Percentiles rank a stretch among this genome's conserved stretches.
Conservation (phyloP, 2,113 vertebrate species). For the Cyprinus carpio region DNA sequence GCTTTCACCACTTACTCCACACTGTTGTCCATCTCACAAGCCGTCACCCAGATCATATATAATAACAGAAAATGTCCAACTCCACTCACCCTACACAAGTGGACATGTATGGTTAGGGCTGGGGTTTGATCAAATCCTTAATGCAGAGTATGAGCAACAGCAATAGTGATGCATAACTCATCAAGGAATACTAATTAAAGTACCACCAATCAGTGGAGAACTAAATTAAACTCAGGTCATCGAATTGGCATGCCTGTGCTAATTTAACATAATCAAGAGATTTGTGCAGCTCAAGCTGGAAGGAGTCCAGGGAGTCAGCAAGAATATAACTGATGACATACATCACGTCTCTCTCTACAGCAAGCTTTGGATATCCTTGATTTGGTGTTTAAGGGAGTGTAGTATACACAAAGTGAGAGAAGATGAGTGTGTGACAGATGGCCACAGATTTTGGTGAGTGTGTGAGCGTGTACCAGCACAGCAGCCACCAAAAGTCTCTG, state of each 20-base stretch:
- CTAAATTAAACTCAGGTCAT: slow-evolving; percentile 31
- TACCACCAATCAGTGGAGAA: slow-evolving; percentile 18
- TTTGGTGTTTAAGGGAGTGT: slow-evolving; percentile 49
- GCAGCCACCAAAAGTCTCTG: slow-evolving; percentile 54
- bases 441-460: slow-evolving; percentile 45
- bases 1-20: neutral
- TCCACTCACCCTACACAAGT: neutral
- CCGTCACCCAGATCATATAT: neutral
- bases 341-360: slow-evolving; percentile 13
- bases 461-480: slow-evolving; percentile 57
- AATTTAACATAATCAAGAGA: slow-evolving; percentile 24
- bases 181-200: slow-evolving; percentile 29
- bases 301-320: slow-evolving; percentile 21
- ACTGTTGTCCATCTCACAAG: neutral
- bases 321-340: slow-evolving; percentile 32
- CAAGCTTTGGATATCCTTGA: slow-evolving; percentile 26
- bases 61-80: neutral
- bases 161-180: neutral
- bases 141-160: neutral
- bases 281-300: slow-evolving; percentile 18
- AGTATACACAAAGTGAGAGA: slow-evolving; percentile 38
- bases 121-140: slow-evolving; percentile 8
- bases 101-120: neutral
- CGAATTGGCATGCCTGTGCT: slow-evolving; percentile 13
- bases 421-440: slow-evolving; percentile 52